Base-by-base conservation (phyloP, 2,113 vertebrate species). In the Nettapus auritus region DNA sequence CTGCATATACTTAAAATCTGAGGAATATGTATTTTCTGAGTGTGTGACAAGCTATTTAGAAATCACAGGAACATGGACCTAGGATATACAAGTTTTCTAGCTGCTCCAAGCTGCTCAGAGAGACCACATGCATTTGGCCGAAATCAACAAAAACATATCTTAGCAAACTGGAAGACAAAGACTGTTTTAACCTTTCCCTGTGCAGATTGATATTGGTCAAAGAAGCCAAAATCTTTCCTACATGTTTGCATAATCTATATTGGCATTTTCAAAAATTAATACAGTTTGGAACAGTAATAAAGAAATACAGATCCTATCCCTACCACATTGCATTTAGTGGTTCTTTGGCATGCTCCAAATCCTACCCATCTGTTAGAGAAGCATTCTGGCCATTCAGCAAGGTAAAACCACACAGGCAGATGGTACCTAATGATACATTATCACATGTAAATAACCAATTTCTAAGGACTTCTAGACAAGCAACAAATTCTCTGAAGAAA, bases 341-440 rank as follows among this genome's bases (percentile, higher is more conserved):
- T 82, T 85, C 70, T 82, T 56, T 62, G 62, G 82, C 46, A 52
- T 64, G 22, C 50, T 16, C 74, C 26, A 93, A 80, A 56, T 70
- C 18, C 6, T 50, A 48, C 34, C 55, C 71, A 87, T 50, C 67
- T 93, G 74, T 68, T 73, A 88, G 59, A 75, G 84, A 59, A 94
- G 53, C 53, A 34, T 56, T 94, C 50, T 77, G 83, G 73, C 48
- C 56, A 80, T 26, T 74, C 74, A 63, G 42, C 57, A 80, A 89
- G 44, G 70, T 67, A 63, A 91, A 92, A 69, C 46, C 75, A 82
- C 0, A 0, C 40, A 25, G 29, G 36, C 63, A 93, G 67, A 90
- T 71, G 88, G 77, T 90, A 23, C 22, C n/a, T 26, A 5, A 1
- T 4, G 40, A 66, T 9, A 88, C n/a, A n/a, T 28, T 71, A 74